Conservation (phyloP, 2,797 vertebrate species). For the Netta rufina region DNA sequence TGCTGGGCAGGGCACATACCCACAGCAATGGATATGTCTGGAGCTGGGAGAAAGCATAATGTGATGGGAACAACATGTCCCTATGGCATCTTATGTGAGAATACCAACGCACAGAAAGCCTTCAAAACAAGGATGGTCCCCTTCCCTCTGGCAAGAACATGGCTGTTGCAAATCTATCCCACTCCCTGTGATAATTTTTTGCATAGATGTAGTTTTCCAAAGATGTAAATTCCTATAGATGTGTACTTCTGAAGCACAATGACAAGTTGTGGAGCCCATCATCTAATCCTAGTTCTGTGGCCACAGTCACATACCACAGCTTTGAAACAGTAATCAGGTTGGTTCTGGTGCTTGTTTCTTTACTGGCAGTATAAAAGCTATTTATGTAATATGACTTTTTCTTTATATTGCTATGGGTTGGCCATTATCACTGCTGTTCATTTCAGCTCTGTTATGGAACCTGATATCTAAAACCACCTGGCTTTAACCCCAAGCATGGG, state of each 20-base stretch:
- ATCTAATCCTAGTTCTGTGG: neutral
- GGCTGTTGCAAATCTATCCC: neutral
- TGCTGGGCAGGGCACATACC: neutral
- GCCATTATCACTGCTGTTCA: neutral
- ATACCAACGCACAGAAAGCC: neutral
- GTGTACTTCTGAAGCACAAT: neutral
- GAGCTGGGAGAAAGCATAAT: neutral
- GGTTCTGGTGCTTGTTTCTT: neutral
- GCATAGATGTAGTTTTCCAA: neutral
- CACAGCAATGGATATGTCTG: too few species aligned
- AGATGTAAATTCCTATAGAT: neutral
- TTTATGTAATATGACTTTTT: neutral
- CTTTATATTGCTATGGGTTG: neutral
- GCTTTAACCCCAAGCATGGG: neutral
- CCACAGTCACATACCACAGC: neutral
- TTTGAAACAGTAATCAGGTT: neutral
- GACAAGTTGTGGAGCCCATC: neutral
- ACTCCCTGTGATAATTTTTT: neutral
- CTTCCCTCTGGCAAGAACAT: neutral
- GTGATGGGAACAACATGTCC: neutral
- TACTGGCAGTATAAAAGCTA: neutral
- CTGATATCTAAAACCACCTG: neutral
- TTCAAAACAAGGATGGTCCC: neutral
- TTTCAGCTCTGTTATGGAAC: neutral
- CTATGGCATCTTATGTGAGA: rapidly evolving